A percentile compares a stretch with the other conserved stretches of the same genome.
phyloP scores from a whole-genome alignment of 1,140 invertebrate species.

The Drosophila pectinifera region DNA sequence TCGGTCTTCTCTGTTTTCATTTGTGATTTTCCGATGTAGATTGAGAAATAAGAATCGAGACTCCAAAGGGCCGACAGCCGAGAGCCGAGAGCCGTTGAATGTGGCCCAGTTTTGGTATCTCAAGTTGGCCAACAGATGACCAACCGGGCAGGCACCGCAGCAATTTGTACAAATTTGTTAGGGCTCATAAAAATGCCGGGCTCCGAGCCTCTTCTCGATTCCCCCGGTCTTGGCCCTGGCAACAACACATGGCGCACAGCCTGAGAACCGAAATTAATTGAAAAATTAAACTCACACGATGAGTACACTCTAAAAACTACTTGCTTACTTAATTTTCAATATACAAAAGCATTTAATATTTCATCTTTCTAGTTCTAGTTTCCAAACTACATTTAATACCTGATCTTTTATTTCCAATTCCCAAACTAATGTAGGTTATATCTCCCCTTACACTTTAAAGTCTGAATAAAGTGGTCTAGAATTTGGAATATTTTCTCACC shows the following conservation, averaged over 20 bases:
- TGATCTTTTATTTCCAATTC: no score
- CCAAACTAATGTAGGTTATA: no score
- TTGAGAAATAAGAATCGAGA: conserved; percentile 16
- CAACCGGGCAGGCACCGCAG: conserved; percentile 39
- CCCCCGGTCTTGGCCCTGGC: conserved; percentile 38
- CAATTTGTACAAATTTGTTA: conserved; percentile 81
- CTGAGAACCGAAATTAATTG: conserved; percentile 62
- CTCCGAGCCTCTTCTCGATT: conserved; percentile 4
- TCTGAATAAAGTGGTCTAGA: fast-evolving
- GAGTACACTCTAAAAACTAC: conserved; percentile 5
- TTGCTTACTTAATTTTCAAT: no score
- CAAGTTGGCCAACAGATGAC: conserved; percentile 44
- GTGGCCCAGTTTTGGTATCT: conserved; percentile 63
- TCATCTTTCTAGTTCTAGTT: no score
- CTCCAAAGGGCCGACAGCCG: conserved; percentile 4
- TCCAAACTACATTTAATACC: no score
- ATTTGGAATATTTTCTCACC: conserved; percentile 4
- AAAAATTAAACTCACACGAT: conserved; percentile 58
- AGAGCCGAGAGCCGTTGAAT: conserved; percentile 17
- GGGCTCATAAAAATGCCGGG: conserved; percentile 73
- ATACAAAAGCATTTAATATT: no score
- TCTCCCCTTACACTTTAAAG: no score
- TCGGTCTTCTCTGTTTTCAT: not conserved
- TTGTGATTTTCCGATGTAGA: conserved; percentile 42
- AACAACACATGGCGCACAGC: conserved; percentile 65